Conservation (phyloP, 1,140 invertebrate genomes). For the Cotesia glomerata region DNA sequence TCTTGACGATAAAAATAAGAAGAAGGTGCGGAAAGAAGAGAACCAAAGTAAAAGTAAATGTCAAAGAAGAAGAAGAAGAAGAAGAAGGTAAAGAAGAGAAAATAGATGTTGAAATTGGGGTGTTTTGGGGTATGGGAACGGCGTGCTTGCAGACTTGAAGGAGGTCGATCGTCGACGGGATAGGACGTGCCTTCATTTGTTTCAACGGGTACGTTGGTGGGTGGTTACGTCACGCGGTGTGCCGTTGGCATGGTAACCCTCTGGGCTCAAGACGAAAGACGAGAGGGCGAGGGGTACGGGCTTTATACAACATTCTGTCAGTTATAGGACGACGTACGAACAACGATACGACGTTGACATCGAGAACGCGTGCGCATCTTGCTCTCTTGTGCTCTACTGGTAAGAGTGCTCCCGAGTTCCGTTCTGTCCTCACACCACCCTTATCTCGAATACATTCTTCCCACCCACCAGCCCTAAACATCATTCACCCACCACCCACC, state of each 20-base stretch:
- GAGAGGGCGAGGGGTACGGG: constrained; percentile 31
- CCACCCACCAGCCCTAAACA: background rate
- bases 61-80: no score
- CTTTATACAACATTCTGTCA: constrained; percentile 54
- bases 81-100: constrained; percentile 24
- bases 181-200: constrained; percentile 64
- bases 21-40: background rate
- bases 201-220: constrained; percentile 56
- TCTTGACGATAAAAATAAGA: background rate
- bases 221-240: constrained; percentile 60
- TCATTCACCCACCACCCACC: background rate
- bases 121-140: background rate
- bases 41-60: background rate
- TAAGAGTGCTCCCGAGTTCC: background rate
- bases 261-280: constrained; percentile 52
- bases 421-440: constrained; percentile 14
- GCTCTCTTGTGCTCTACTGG: background rate
- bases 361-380: constrained; percentile 25
- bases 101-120: constrained; percentile 50
- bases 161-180: constrained; percentile 36
- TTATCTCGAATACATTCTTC: constrained; percentile 30
- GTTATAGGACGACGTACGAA: constrained; percentile 50
- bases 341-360: constrained; percentile 25
- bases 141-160: constrained; percentile 3
- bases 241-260: constrained; percentile 61